Evolutionary conservation across 2,888 invertebrate species (phyloP).

Genomic region (Cheilosia grossa): DNA sequence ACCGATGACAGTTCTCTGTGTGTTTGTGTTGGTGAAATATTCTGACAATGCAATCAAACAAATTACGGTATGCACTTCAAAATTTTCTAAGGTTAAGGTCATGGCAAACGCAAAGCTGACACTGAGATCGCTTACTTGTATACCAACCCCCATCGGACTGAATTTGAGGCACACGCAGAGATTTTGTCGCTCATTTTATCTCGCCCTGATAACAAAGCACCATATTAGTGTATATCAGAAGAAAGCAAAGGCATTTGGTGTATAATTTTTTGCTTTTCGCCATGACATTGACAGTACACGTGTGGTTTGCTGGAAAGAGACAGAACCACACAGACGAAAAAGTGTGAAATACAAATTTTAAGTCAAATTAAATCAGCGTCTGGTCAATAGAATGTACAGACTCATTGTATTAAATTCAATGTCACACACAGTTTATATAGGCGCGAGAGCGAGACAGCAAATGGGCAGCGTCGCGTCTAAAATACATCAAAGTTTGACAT

Average conservation of each 20-base stretch:
- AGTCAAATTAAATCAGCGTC: conserved; percentile 57
- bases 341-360: background rate
- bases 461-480: conserved; percentile 28
- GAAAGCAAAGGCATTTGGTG: conserved; percentile 38
- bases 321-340: conserved; percentile 20
- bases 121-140: conserved; percentile 14
- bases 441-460: conserved; percentile 2
- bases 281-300: conserved; percentile 71
- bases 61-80: conserved; percentile 51
- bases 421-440: conserved; percentile 42
- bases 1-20: conserved; percentile 30
- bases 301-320: conserved; percentile 50
- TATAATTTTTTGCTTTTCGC: conserved; percentile 26
- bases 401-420: conserved; percentile 58
- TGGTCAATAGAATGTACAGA: conserved; percentile 58
- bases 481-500: conserved; percentile 69
- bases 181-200: conserved; percentile 37
- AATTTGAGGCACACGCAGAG: background rate
- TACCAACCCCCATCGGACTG: background rate
- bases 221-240: conserved; percentile 1
- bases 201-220: conserved; percentile 27
- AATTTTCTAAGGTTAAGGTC: conserved; percentile 65
- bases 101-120: conserved; percentile 48
- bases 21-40: conserved; percentile 42
- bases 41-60: conserved; percentile 45